Conservation (phyloP, 2,888 invertebrate genomes). For the Campoplex capitator region DNA sequence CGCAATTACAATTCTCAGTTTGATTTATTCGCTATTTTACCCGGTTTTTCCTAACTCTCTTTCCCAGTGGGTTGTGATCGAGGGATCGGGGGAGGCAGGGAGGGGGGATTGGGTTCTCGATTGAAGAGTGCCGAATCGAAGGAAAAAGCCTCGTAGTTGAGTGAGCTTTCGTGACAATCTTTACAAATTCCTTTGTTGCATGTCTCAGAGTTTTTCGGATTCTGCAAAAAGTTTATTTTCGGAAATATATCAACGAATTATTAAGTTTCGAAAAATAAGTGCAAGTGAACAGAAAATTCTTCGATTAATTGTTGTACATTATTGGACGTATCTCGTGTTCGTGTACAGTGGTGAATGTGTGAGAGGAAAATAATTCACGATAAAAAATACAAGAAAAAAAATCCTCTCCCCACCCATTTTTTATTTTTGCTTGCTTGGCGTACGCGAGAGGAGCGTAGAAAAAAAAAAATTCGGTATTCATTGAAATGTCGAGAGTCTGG, state of each 20-base stretch:
- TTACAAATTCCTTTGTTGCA: conserved; percentile 11
- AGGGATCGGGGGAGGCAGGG: conserved; percentile 6
- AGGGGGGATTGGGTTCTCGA: conserved; percentile 7
- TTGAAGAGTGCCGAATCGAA: conserved; percentile 44
- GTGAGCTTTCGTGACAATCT: conserved; percentile 51
- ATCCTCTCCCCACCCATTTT: not conserved
- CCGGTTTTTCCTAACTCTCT: conserved; percentile 56
- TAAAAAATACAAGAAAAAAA: conserved; percentile 15
- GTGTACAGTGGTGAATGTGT: conserved; percentile 5
- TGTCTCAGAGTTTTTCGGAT: not conserved
- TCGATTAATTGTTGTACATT: not conserved
- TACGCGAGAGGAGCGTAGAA: conserved; percentile 4
- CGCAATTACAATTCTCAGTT: not conserved
- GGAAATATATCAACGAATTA: not conserved
- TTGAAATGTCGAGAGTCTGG: conserved; percentile 42
- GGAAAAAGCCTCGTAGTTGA: conserved; percentile 48
- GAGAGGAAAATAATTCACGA: conserved; percentile 26
- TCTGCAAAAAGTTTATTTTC: not conserved
- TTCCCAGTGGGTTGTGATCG: conserved; percentile 4
- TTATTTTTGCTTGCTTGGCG: not conserved
- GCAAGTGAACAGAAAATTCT: not conserved
- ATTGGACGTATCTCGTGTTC: conserved; percentile 1
- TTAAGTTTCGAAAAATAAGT: conserved; percentile 5
- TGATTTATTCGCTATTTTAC: conserved; percentile 24
- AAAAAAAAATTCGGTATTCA: conserved; percentile 37